These are phyloP conservation scores for Diarsia mendica DNA, from an alignment of 2,888 invertebrate species.

Conservation along the genomic window DNA sequence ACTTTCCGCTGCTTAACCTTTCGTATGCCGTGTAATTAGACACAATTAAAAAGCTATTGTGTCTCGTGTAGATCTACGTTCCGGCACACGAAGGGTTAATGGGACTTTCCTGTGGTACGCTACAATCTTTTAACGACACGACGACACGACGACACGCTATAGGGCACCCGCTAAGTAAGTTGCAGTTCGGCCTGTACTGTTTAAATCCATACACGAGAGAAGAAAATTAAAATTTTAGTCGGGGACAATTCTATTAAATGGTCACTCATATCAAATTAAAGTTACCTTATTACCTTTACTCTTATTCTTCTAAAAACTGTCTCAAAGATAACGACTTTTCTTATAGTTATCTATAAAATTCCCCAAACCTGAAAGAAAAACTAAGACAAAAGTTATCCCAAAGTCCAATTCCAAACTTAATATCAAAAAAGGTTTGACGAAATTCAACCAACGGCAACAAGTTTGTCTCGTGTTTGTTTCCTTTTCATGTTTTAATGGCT, in stretches of 20 bases:
- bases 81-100: too few species aligned
- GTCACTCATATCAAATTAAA: neutral
- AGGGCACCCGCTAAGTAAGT: too few species aligned
- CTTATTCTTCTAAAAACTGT: neutral
- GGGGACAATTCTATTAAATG: neutral
- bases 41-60: too few species aligned
- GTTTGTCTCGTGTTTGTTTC: neutral
- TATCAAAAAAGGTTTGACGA: constrained; percentile 15
- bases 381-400: neutral
- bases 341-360: constrained; percentile 12
- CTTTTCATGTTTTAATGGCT: neutral
- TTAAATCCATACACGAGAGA: neutral
- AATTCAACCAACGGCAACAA: neutral
- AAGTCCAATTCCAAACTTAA: neutral
- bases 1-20: too few species aligned
- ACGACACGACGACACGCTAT: too few species aligned
- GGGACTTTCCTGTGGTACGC: too few species aligned
- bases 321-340: neutral
- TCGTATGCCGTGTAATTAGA: too few species aligned
- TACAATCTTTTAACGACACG: too few species aligned
- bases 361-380: neutral
- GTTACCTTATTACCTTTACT: too few species aligned
- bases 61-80: too few species aligned
- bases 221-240: too few species aligned
- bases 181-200: too few species aligned